Conservation (phyloP, 2,888 invertebrate genomes). For the Stramonita haemastoma region DNA sequence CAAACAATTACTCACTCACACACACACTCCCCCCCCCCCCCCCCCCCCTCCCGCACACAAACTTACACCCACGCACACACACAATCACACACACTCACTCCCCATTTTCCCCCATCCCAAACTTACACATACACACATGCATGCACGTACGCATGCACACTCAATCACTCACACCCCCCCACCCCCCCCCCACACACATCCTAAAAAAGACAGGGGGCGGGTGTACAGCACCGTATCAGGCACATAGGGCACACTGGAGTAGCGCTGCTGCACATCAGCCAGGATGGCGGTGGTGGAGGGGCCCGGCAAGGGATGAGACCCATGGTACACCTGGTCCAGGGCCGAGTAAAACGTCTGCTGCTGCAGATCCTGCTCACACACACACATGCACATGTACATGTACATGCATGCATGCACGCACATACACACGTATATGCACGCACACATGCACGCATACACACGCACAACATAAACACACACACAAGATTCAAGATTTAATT, state of each 20-base stretch:
- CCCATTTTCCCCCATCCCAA: too few relatives aligned
- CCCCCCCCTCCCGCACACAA: too few relatives aligned
- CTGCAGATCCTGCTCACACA: conserved; percentile 67
- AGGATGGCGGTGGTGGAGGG: conserved; percentile 85
- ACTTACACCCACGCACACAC: too few relatives aligned
- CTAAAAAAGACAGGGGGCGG: too few relatives aligned
- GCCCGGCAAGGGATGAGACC: conserved; percentile 79
- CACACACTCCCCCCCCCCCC: too few relatives aligned
- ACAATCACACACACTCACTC: too few relatives aligned
- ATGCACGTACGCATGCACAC: too few relatives aligned
- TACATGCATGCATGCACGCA: neutral
- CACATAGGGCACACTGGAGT: conserved; percentile 92
- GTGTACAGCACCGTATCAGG: conserved; percentile 84
- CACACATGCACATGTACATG: neutral
- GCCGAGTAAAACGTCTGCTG: conserved; percentile 89
- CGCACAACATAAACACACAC: neutral
- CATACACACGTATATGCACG: neutral
- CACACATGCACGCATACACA: neutral
- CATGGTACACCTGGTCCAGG: conserved; percentile 93
- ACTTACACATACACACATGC: too few relatives aligned
- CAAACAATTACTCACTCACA: too few relatives aligned
- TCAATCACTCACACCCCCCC: too few relatives aligned
- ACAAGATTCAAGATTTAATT: too few relatives aligned
- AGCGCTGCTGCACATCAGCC: conserved; percentile 86
- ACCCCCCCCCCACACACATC: too few relatives aligned